Conservation (phyloP, 1,140 invertebrate genomes). For the Aphelinus atriplicis region DNA sequence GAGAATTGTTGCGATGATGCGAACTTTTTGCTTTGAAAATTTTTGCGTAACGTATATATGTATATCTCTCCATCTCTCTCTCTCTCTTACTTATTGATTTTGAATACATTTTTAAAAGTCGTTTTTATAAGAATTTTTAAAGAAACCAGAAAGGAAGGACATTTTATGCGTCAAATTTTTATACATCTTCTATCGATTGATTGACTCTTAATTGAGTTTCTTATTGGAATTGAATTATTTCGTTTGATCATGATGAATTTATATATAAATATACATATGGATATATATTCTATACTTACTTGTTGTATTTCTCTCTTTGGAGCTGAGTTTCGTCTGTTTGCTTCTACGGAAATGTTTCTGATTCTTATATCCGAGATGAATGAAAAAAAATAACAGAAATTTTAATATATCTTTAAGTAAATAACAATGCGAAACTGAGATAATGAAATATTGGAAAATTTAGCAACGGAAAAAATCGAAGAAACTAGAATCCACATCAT, state of each 20-base stretch:
- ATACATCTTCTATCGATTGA: constrained; percentile 29
- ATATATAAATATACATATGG: constrained; percentile 1
- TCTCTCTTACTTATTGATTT: no score
- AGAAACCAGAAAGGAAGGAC: constrained; percentile 1
- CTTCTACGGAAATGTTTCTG: constrained; percentile 29
- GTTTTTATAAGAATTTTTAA: constrained; percentile 27
- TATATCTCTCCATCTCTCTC: no score
- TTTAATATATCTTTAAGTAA: no score
- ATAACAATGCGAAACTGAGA: no score
- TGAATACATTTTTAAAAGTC: not conserved
- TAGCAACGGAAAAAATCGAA: no score
- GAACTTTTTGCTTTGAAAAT: constrained; percentile 14
- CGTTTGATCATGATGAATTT: constrained; percentile 22
- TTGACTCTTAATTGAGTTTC: not conserved
- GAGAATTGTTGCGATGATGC: not conserved
- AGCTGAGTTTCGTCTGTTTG: constrained; percentile 13
- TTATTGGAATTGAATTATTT: constrained; percentile 11
- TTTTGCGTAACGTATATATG: constrained; percentile 9
- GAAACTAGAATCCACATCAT: constrained; percentile 40
- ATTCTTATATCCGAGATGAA: constrained; percentile 9
- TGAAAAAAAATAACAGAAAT: constrained; percentile 11
- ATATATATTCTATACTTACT: constrained; percentile 13
- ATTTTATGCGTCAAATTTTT: constrained; percentile 28
- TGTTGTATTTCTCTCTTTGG: constrained; percentile 30
- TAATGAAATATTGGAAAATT: no score